Percentiles rank a stretch among this genome's conserved stretches.
phyloP scores from a whole-genome alignment of 2,797 vertebrate genomes.

The Tragopan temminckii region DNA sequence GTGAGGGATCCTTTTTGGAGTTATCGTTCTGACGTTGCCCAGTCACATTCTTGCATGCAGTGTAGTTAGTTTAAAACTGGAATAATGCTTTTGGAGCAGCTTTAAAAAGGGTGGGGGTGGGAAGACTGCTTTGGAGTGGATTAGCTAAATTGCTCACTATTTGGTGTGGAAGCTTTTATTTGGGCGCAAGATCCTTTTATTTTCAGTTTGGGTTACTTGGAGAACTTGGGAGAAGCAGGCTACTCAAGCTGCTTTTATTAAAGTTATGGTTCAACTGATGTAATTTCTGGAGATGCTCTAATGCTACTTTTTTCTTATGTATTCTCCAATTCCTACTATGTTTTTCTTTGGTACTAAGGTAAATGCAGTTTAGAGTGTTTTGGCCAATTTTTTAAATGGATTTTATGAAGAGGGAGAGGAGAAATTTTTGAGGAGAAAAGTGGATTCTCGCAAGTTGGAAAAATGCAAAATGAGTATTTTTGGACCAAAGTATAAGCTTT shows the following conservation, averaged over 20 bases:
- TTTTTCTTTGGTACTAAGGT: background rate
- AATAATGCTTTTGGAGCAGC: background rate
- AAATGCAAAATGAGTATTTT: background rate
- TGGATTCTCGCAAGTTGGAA: background rate
- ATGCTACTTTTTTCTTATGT: background rate
- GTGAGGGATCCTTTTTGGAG: slow-evolving; percentile 73
- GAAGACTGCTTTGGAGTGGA: background rate
- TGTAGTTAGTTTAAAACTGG: background rate
- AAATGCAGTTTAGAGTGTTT: background rate
- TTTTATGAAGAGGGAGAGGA: background rate
- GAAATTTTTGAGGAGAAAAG: background rate
- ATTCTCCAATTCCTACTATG: background rate
- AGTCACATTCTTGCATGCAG: background rate
- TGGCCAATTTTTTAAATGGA: background rate
- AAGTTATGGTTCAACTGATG: background rate
- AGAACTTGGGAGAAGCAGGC: background rate
- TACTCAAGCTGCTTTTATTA: background rate
- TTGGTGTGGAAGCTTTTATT: background rate
- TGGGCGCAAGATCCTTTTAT: background rate
- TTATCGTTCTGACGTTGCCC: background rate
- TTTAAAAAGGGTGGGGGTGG: too few relatives aligned
- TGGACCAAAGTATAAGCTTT: background rate
- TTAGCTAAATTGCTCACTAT: background rate
- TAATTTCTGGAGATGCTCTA: background rate
- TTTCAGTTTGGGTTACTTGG: background rate